Evolutionary conservation across 2,888 invertebrate species (phyloP).

Genomic region (Axea sp.): DNA sequence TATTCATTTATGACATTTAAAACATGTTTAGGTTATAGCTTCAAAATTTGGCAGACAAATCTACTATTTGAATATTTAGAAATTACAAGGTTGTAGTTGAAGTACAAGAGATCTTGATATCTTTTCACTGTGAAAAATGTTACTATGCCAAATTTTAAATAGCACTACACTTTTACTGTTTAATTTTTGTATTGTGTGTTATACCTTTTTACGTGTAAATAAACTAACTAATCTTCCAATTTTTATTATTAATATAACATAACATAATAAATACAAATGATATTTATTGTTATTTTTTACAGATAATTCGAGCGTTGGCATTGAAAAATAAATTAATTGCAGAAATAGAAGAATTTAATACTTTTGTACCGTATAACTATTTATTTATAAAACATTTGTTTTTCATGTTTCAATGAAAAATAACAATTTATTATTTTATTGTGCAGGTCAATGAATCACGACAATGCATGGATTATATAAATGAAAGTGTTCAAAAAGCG

Average conservation of each 20-base stretch:
- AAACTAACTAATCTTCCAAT: background rate
- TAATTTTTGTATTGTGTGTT: slow-evolving; percentile 5
- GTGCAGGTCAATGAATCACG: slow-evolving; percentile 33
- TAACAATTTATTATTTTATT: background rate
- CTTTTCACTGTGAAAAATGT: no score
- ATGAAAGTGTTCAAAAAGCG: slow-evolving; percentile 14
- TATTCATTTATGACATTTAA: no score
- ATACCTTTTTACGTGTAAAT: slow-evolving; percentile 17
- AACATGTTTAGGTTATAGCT: no score
- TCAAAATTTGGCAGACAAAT: no score
- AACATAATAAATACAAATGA: no score
- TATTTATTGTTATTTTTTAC: background rate
- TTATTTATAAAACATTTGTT: background rate
- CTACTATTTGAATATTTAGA: no score
- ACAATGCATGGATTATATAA: slow-evolving; percentile 28
- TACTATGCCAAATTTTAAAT: slow-evolving; percentile 22
- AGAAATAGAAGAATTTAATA: slow-evolving; percentile 28
- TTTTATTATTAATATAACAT: background rate
- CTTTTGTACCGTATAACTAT: slow-evolving; percentile 17
- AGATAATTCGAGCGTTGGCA: slow-evolving; percentile 15
- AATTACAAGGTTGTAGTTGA: no score
- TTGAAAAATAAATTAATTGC: slow-evolving; percentile 8
- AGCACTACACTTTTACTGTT: slow-evolving; percentile 45
- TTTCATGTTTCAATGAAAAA: background rate
- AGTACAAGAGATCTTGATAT: no score